phyloP scores from a whole-genome alignment of 53 echinoderm and acorn worm genomes.

The Paracentrotus lividus region DNA sequence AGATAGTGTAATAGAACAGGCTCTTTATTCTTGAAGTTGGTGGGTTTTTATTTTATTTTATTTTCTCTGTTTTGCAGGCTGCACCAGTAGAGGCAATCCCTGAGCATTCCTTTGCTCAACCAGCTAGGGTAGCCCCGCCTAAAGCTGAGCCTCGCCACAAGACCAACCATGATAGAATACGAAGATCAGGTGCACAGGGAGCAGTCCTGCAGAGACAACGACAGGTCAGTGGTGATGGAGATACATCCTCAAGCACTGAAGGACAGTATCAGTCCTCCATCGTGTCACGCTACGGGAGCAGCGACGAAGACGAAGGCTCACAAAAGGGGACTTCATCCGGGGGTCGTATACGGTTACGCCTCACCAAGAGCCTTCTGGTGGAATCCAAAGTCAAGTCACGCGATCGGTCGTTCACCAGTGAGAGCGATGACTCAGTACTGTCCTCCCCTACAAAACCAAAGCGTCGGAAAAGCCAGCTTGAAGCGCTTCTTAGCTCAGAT shows the following conservation, averaged over 20 bases:
- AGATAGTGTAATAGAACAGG: no score
- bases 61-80: background rate
- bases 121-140: background rate
- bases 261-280: constrained; percentile 53
- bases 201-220: constrained; percentile 9
- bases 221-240: background rate
- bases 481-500: constrained; percentile 53
- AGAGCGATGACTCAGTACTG: constrained; percentile 65
- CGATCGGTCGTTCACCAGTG: constrained; percentile 14
- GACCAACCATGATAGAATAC: constrained; percentile 69
- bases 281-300: constrained; percentile 55
- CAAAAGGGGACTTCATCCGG: background rate
- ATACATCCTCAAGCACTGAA: background rate
- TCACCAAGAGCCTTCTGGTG: constrained; percentile 51
- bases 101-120: constrained; percentile 44
- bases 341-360: constrained; percentile 46
- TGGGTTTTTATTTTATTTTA: no score
- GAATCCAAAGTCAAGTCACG: constrained; percentile 57
- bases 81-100: background rate
- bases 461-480: constrained; percentile 53
- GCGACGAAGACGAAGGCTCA: constrained; percentile 41
- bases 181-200: background rate
- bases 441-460: constrained; percentile 47
- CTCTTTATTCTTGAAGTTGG: no score
- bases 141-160: constrained; percentile 46